A percentile compares a stretch with the other conserved stretches of the same genome.
Conservation (phyloP, 2,888 invertebrate species). For the Onthophagus sagittarius region DNA sequence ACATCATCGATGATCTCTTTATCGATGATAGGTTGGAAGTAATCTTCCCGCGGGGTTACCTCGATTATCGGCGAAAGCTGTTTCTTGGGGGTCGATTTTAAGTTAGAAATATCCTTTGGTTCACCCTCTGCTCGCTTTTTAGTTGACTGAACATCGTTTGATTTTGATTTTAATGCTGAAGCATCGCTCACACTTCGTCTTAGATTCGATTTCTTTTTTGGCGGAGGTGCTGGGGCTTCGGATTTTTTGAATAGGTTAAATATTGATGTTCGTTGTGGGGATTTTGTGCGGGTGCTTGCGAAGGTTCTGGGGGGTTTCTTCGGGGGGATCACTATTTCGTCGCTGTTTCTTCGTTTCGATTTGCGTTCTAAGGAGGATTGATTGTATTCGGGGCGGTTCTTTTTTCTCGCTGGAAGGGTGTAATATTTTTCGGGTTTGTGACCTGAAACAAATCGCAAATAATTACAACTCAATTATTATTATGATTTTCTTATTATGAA, state of each 20-base stretch:
- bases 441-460: constrained; percentile 36
- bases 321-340: constrained; percentile 49
- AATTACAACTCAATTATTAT: too few relatives aligned
- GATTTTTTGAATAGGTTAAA: constrained; percentile 63
- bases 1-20: constrained; percentile 32
- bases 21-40: constrained; percentile 46
- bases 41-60: constrained; percentile 67
- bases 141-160: constrained; percentile 44
- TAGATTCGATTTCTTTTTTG: constrained; percentile 49
- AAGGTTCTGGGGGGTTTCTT: constrained; percentile 45
- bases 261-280: constrained; percentile 59
- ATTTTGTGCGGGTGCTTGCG: constrained; percentile 57
- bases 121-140: constrained; percentile 61
- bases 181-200: constrained; percentile 51
- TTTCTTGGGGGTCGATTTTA: constrained; percentile 52
- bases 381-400: constrained; percentile 40
- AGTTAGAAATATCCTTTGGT: constrained; percentile 50
- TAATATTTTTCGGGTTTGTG: constrained; percentile 59
- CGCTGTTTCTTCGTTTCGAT: constrained; percentile 50
- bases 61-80: constrained; percentile 79
- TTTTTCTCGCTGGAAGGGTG: constrained; percentile 62
- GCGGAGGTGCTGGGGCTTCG: constrained; percentile 55
- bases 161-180: constrained; percentile 58
- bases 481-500: too few relatives aligned
- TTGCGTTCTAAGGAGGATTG: constrained; percentile 37